Conservation (phyloP, 2,113 vertebrate genomes). For the Daphoenositta chrysoptera region DNA sequence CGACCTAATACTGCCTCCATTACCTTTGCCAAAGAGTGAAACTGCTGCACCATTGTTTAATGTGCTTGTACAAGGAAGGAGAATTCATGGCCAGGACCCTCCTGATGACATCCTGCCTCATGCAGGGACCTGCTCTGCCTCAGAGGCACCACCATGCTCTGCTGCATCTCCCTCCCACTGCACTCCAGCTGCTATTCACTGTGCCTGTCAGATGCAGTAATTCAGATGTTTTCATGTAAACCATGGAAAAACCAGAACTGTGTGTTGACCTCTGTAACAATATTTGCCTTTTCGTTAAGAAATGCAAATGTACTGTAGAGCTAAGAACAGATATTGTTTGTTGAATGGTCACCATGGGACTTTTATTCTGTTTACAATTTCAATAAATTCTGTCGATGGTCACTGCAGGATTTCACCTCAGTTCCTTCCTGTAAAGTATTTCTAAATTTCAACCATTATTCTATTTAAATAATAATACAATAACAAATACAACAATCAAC, state of each 20-base stretch:
- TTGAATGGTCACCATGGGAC: background rate
- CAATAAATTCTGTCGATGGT: background rate
- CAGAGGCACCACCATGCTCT: background rate
- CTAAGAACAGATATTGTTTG: background rate
- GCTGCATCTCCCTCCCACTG: background rate
- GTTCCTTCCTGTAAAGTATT: background rate
- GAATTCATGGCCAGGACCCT: fast-evolving
- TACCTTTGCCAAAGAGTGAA: background rate
- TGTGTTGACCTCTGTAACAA: background rate
- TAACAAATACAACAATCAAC: background rate
- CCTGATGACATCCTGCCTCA: background rate
- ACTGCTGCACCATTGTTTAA: background rate
- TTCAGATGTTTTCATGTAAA: background rate
- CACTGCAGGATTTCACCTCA: background rate
- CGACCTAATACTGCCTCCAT: background rate
- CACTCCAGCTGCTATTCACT: background rate
- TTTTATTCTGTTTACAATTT: background rate
- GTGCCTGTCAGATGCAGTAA: background rate
- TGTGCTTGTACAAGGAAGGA: background rate
- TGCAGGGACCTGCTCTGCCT: background rate
- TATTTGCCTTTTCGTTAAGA: constrained; percentile 5
- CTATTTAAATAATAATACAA: background rate
- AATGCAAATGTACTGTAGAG: background rate
- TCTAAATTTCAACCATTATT: background rate
- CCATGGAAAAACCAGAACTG: background rate